Percentiles rank a stretch among this genome's conserved stretches.
phyloP scores from a whole-genome alignment of 1,140 invertebrate genomes.

The Heliconius hermathena region DNA sequence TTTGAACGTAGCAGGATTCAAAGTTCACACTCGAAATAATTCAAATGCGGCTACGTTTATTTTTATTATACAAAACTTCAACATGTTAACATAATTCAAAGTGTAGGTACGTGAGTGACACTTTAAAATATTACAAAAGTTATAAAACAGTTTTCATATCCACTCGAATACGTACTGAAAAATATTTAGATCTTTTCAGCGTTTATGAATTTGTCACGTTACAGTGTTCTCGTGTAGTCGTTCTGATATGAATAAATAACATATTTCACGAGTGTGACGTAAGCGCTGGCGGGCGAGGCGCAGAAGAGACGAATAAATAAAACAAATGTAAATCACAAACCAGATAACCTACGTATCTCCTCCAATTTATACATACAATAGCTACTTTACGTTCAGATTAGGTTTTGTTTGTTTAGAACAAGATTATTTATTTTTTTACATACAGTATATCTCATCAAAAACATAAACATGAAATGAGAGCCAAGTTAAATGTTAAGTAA shows the following conservation, averaged over 20 bases:
- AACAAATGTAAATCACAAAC: slow-evolving; percentile 1
- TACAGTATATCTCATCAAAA: background rate
- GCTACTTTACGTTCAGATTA: background rate
- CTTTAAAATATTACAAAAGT: background rate
- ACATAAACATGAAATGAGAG: background rate
- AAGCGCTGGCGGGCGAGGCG: background rate
- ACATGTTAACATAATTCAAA: no score
- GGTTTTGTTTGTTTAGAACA: background rate
- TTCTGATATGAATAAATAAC: background rate
- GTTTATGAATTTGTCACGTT: slow-evolving; percentile 18
- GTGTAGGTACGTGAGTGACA: background rate
- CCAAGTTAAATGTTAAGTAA: no score
- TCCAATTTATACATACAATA: slow-evolving; percentile 5
- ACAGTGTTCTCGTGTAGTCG: slow-evolving; percentile 4
- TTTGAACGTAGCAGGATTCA: no score
- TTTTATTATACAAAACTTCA: no score
- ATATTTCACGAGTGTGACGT: slow-evolving; percentile 11
- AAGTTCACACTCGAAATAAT: background rate
- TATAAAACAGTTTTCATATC: background rate
- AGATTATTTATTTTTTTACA: background rate
- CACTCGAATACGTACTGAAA: background rate
- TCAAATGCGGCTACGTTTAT: background rate
- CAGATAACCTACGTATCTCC: slow-evolving; percentile 1
- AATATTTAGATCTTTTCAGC: slow-evolving; percentile 5
- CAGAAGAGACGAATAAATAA: slow-evolving; percentile 4